A percentile compares a stretch with the other conserved stretches of the same genome.
Evolutionary conservation across 1,140 invertebrate species (phyloP).

Genomic region (Dreissena rostriformis): DNA sequence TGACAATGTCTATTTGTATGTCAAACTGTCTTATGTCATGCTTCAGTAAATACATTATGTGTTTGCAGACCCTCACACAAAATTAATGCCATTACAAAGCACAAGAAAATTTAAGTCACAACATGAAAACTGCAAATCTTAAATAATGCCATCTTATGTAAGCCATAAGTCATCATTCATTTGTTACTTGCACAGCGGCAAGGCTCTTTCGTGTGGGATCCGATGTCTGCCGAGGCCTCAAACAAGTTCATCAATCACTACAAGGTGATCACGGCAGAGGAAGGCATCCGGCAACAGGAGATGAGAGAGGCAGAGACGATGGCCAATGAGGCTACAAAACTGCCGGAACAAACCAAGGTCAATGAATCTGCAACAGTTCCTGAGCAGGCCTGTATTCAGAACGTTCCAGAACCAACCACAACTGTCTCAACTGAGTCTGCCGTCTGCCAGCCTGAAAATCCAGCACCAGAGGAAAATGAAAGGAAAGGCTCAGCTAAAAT

Average conservation of each 20-base stretch:
- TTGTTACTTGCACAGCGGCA: conserved; percentile 64
- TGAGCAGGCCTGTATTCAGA: not conserved
- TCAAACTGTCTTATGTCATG: too few species aligned
- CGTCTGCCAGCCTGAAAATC: not conserved
- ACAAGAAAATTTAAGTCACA: not conserved
- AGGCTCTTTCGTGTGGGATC: conserved; percentile 76
- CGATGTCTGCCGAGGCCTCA: conserved; percentile 59
- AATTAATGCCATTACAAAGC: not conserved
- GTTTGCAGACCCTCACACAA: not conserved
- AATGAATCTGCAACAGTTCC: not conserved
- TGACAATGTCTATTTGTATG: not conserved
- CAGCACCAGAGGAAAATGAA: not conserved
- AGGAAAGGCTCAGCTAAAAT: too few species aligned
- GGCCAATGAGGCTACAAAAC: conserved; percentile 17
- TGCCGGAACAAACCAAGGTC: conserved; percentile 21
- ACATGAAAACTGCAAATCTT: not conserved
- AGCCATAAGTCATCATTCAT: not conserved
- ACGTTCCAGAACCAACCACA: not conserved
- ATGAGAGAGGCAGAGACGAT: conserved; percentile 38
- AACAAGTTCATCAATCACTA: conserved; percentile 67
- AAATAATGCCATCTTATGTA: not conserved
- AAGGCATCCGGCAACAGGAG: conserved; percentile 30
- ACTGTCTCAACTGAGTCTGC: not conserved
- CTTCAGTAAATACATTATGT: not conserved
- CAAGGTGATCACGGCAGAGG: conserved; percentile 38